Conservation (phyloP, 1,140 invertebrate species). For the Philotrypesis tridentata region DNA sequence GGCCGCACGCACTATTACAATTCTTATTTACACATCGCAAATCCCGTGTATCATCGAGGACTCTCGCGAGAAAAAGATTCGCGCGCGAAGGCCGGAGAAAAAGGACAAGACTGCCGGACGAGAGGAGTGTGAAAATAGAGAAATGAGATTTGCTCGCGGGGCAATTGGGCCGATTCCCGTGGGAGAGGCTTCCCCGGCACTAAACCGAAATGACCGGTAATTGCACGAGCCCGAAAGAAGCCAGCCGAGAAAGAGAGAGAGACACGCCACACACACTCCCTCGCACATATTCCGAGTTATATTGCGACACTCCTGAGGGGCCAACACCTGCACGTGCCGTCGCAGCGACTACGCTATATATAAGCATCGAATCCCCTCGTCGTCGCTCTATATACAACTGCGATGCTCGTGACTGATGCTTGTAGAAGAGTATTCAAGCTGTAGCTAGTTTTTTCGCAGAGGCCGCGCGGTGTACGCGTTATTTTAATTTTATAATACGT, state of each 20-base stretch:
- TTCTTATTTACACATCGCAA: not conserved
- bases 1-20: not conserved
- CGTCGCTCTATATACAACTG: not conserved
- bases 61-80: not conserved
- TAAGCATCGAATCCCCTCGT: slow-evolving; percentile 14
- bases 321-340: not conserved
- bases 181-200: slow-evolving; percentile 49
- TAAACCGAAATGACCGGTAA: slow-evolving; percentile 62
- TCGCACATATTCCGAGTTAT: not conserved
- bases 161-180: slow-evolving; percentile 47
- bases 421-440: no score
- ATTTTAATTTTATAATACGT: no score
- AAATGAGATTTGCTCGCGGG: slow-evolving; percentile 16
- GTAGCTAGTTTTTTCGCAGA: no score
- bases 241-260: slow-evolving; percentile 50
- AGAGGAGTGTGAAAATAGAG: slow-evolving; percentile 19
- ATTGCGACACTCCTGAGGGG: not conserved
- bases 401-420: no score
- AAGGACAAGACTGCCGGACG: not conserved
- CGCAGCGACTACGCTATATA: not conserved
- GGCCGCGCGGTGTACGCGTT: no score
- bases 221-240: slow-evolving; percentile 55
- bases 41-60: not conserved
- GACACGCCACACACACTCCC: not conserved
- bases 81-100: not conserved